A percentile compares a stretch with the other conserved stretches of the same genome.
phyloP scores from a whole-genome alignment of 1,140 invertebrate species.

The Sycophila sp. region DNA sequence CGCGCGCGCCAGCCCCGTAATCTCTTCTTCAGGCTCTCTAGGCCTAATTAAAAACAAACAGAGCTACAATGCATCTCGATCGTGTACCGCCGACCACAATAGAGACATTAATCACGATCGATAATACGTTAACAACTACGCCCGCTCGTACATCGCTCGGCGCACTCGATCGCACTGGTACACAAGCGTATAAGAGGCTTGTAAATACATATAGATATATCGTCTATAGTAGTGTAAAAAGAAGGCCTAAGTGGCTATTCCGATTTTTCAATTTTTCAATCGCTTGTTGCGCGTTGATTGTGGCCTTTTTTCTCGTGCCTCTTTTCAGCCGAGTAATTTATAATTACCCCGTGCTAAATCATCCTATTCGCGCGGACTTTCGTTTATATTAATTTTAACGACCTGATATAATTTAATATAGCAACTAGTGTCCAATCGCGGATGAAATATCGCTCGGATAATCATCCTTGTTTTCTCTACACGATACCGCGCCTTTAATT shows the following conservation, averaged over 20 bases:
- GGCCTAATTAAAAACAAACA: conserved; percentile 41
- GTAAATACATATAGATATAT: background rate
- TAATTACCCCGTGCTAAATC: too few relatives aligned
- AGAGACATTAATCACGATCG: conserved; percentile 39
- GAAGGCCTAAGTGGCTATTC: conserved; percentile 19
- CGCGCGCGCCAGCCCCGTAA: background rate
- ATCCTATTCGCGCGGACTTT: too few relatives aligned
- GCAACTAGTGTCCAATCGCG: too few relatives aligned
- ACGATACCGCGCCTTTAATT: too few relatives aligned
- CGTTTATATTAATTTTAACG: too few relatives aligned
- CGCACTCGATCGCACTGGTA: background rate
- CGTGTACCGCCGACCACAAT: conserved; percentile 33
- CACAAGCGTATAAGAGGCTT: background rate
- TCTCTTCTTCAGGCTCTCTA: conserved; percentile 26
- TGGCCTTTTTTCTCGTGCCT: too few relatives aligned
- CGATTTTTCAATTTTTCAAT: conserved; percentile 22
- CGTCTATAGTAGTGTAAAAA: background rate
- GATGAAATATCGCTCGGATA: too few relatives aligned
- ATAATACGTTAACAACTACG: conserved; percentile 14
- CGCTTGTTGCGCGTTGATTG: too few relatives aligned
- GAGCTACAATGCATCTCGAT: conserved; percentile 24
- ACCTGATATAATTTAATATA: too few relatives aligned
- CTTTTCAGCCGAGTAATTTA: too few relatives aligned
- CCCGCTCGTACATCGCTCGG: too few relatives aligned
- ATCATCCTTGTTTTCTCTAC: too few relatives aligned